Evolutionary conservation across 2,888 invertebrate genomes (phyloP).

Genomic region (Agrochola litura): DNA sequence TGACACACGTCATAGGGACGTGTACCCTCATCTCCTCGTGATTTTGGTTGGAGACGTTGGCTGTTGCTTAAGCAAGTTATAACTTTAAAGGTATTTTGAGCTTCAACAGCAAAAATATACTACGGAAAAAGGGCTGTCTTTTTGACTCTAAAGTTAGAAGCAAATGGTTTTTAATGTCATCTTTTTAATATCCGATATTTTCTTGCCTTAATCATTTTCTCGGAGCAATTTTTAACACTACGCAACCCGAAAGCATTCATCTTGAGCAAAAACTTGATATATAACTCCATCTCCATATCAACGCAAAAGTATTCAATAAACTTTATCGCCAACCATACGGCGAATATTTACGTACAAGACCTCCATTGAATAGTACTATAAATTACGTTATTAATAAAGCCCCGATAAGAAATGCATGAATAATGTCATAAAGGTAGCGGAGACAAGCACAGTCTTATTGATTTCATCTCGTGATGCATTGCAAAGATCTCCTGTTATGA

Average conservation of each 20-base stretch:
- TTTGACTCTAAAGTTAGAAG: neutral
- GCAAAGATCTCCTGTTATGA: conserved; percentile 37
- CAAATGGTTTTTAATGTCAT: neutral
- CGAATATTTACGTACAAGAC: conserved; percentile 51
- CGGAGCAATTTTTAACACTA: neutral
- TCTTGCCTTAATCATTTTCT: neutral
- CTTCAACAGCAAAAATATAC: neutral
- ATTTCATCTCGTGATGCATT: conserved; percentile 46
- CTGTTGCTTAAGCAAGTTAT: neutral
- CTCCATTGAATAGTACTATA: conserved; percentile 47
- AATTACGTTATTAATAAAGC: conserved; percentile 59
- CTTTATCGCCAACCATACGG: conserved; percentile 41
- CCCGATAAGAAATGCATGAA: conserved; percentile 53
- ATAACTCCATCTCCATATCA: conserved; percentile 7
- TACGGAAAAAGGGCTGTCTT: neutral
- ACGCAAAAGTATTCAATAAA: conserved; percentile 34
- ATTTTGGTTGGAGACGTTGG: conserved; percentile 32
- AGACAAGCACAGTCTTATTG: conserved; percentile 42
- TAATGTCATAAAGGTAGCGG: conserved; percentile 48
- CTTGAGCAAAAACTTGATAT: neutral
- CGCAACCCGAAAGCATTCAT: neutral
- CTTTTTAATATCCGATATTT: neutral
- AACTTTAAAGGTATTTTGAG: neutral
- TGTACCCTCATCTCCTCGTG: conserved; percentile 56
- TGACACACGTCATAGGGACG: conserved; percentile 58